phyloP scores from a whole-genome alignment of 2,797 vertebrate species.

The Erethizon dorsatum region DNA sequence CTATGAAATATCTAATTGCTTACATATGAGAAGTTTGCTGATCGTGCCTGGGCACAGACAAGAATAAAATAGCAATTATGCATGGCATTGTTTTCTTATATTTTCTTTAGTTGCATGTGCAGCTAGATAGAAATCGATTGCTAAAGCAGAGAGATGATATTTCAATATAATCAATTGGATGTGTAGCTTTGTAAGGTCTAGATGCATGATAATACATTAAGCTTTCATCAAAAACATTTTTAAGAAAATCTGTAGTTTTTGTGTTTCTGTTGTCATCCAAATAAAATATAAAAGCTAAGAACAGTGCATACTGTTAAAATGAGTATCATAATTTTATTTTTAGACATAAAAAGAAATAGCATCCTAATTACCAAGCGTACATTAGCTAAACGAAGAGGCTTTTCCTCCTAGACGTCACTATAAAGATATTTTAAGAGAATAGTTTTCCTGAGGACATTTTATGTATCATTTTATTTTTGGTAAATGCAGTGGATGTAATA shows the following conservation, averaged over 20 bases:
- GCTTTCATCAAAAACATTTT: neutral
- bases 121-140: neutral
- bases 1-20: neutral
- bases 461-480: slow-evolving; percentile 65
- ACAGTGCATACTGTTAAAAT: slow-evolving; percentile 38
- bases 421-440: slow-evolving; percentile 60
- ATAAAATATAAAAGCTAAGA: slow-evolving; percentile 33
- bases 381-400: slow-evolving; percentile 25
- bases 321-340: slow-evolving; percentile 40
- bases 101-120: neutral
- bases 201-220: neutral
- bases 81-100: neutral
- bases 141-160: slow-evolving; percentile 3
- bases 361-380: slow-evolving; percentile 47
- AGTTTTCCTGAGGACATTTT: slow-evolving; percentile 38
- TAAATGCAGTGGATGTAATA: neutral
- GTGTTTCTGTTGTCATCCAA: slow-evolving; percentile 42
- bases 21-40: neutral
- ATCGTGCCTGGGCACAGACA: neutral
- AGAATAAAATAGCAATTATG: neutral
- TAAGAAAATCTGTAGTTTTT: neutral
- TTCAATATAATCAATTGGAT: neutral
- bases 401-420: neutral
- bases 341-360: slow-evolving; percentile 34
- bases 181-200: neutral